Base-by-base conservation (phyloP, 2,888 invertebrate species). In the Ceramica pisi region DNA sequence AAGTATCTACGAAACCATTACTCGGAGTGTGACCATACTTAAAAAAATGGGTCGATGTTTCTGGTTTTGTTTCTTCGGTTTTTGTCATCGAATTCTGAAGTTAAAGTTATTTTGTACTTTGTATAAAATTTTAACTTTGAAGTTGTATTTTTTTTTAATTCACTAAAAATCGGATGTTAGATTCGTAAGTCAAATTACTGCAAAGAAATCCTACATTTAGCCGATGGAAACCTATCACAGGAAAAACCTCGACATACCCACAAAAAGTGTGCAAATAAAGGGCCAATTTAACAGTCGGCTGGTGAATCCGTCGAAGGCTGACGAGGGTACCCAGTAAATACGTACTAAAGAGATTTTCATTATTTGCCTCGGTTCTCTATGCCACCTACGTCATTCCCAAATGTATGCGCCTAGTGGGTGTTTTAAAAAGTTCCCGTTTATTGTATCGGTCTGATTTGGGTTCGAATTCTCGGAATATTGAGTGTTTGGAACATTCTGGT, bases 321-420 rank as follows among this genome's bases (percentile, higher is more conserved):
- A 81, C 84, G 76, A 81, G 81, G 81, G 81, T 81, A 65, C 14
- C 41, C 44, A 64, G 80, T 79, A 79, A 80, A 80, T 83, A 83
- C 61, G 68, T 67, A 71, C 75, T 83, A 80, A 83, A 80, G 84
- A 81, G 84, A 81, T 83, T 81, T 81, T 83, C 80, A 80, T 80
- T 80, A 83, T 83, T 80, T 80, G 53, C 75, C 64, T 63, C 80
- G 55, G 10, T 68, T 68, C 75, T 63, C 19, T 5, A 5, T 69
- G 38, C 46, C 68, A 79, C 68, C 74, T 73, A 62, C 67, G 55
- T 80, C 75, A 83, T 62, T n/a, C 55, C 10, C 56, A 72, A 79
- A 82, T 67, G 48, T 78, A 78, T 78, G 71, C 63, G 80, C 19
- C 23, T 67, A 10, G 65, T 59, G 55, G 63, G 60, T 57, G 55